Base-by-base conservation (phyloP, 2,113 vertebrate genomes). In the Chamaea fasciata region DNA sequence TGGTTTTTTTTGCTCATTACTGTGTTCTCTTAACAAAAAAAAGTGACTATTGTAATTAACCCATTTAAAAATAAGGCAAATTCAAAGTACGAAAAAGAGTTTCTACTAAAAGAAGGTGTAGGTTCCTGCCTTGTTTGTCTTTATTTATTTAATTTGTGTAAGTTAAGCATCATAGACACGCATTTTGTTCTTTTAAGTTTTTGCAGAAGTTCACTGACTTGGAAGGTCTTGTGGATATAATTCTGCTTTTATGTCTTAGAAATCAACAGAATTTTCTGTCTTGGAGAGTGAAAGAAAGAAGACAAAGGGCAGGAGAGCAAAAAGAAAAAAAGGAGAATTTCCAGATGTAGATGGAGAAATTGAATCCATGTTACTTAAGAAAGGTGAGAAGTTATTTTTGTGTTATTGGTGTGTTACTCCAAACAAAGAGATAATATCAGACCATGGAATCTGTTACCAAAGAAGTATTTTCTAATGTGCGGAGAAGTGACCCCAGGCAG, bases 271-370 rank as follows among this genome's bases (percentile, higher is more conserved):
- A 6, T 56, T 95, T 82, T 98, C 98, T 42, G 60, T 97, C 78
- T 94, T 98, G 96, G 98, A 99, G 76, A 95, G 95, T 53, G 97
- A 97, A 75, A 98, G 91, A 83, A 98, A 97, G 77, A 97, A 92
- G 63, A 98, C 97, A 87, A 97, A 93, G 92, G 27, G 85, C 50
- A 98, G 95, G 75, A 97, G 95, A 95, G 57, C 59, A 55, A 98
- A 98, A 92, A 98, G 97, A 24, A 98, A 89, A 91, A 97, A 97
- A 67, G 94, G 90, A 46, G 95, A 90, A 15, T 81, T 95, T 55
- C 96, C 97, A 63, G 96, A 89, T 18, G 95, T 96, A 3, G 97
- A 98, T 64, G 97, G 94, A 74, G 95, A 98, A 63, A 97, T 98
- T 17, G 96, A 98, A 81, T 84, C 96, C 10, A 28, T 59, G 22